Evolutionary conservation across 2,888 invertebrate genomes (phyloP), one percentile per base, ranked within the genome.

Genomic region (Aleiodes testaceus): DNA sequence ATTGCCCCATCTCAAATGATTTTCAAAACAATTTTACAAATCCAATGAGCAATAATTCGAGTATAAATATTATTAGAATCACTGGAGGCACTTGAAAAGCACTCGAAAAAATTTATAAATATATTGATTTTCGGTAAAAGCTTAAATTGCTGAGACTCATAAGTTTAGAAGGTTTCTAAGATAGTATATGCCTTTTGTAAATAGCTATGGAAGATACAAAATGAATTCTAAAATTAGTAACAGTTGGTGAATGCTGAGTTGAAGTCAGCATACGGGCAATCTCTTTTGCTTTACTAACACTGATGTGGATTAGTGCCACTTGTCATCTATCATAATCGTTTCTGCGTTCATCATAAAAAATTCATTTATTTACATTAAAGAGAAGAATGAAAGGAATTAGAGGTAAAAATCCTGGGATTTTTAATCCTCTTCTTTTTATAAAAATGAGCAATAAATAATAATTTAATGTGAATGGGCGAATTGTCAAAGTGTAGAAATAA

Each of bases 101-200:
- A 73, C 73, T 72, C 74, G 68, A 66, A 72, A 72, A 72, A 73
- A 47, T 55, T 36, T 78, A 75, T 75, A 75, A 75, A 76, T 76
- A 77, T 74, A 63, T 45, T 63, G 45, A 45, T 68, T 67, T 49
- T 55, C 69, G 52, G 55, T 66, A 69, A 63, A 72, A 55, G 72
- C 73, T 53, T 53, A 75, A 73, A 70, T n/a, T 65, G 70, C 61
- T 26, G 55, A 55, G 47, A 36, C 55, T 47, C 42, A 36, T 66
- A 59, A 49, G 59, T 36, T 42, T 18, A 59, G 50, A 63, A 30
- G 44, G 64, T 44, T n/a, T 69, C 50, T 52, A 50, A 63, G 20
- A 69, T 47, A 47, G 16, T 18, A 44, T 7, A 63, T 59, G 36
- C 36, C 59, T 20, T 63, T 20, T 63, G 45, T 63, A 63, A 45